Evolutionary conservation across 2,888 invertebrate genomes (phyloP), one percentile per base, ranked within the genome.

Genomic region (Abrostola triplasia): DNA sequence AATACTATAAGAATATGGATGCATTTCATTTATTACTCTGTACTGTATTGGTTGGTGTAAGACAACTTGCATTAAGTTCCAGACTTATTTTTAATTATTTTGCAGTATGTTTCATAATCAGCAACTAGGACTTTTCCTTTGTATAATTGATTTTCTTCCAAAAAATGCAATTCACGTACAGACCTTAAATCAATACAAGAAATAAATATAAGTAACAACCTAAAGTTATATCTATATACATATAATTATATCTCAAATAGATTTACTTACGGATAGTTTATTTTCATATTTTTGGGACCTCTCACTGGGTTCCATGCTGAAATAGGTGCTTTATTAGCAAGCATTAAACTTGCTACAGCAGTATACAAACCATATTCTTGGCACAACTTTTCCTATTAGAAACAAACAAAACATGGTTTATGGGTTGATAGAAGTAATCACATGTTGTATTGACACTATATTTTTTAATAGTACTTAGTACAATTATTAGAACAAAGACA

Each of bases 231-330:
- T n/a, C n/a, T n/a, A n/a, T n/a, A n/a, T n/a, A n/a, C n/a, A 35
- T 24, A 5, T 1, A 50, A 10, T 12, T 6, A n/a, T 38, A 9
- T 24, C 7, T 37, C 24, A 24, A 2, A 24, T 13, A 44, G 37
- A 36, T 36, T 1, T 57, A 87, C 94, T 86, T 80, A 95, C 95
- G 93, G 95, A 80, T 93, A 95, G 72, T 88, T 84, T 58, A 93
- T 82, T 73, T 81, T 92, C 89, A 90, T 91, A 73, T 89, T 91
- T 76, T 94, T 95, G 13, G 95, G 94, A 1, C 96, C 96, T 77
- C 95, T 95, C 0, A 97, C 96, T 59, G 97, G 97, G 89, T 96
- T 97, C 97, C 97, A 97, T 40, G 96, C 96, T 11, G 95, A 95
- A 1, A 96, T 94, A 12, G 96, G 97, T 36, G 95, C 93, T 83